phyloP scores from a whole-genome alignment of 2,113 vertebrate genomes.

The human (Homo sapiens) region DNA sequence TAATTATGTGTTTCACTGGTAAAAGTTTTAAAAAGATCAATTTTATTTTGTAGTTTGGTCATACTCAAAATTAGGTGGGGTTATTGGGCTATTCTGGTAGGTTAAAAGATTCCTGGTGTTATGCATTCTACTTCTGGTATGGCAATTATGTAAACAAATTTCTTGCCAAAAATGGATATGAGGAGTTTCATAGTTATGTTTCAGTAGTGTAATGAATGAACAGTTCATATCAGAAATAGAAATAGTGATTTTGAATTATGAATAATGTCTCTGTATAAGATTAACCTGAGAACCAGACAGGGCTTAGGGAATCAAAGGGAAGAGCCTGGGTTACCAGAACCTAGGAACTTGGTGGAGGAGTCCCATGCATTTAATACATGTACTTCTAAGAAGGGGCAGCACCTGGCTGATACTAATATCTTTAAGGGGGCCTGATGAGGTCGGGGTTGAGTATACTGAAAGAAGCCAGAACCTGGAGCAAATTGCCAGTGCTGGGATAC shows the following conservation, averaged over 20 bases:
- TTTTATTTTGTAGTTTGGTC: slow-evolving; percentile 6
- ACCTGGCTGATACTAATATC: background rate
- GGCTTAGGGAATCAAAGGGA: background rate
- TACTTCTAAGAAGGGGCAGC: background rate
- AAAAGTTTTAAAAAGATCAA: background rate
- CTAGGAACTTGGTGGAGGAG: background rate
- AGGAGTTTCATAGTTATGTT: background rate
- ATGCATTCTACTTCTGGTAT: background rate
- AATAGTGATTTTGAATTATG: background rate
- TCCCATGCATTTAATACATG: background rate
- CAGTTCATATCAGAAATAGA: background rate
- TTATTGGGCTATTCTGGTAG: background rate
- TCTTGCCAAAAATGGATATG: background rate
- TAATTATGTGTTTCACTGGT: slow-evolving; percentile 70
- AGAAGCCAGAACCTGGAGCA: background rate
- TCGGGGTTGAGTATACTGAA: background rate
- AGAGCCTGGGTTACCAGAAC: background rate
- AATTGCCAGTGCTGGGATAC: background rate
- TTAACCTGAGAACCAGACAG: background rate
- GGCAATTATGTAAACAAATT: background rate
- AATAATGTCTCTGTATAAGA: background rate
- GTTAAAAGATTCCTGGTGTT: background rate
- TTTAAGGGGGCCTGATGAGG: background rate
- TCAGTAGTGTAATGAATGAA: background rate
- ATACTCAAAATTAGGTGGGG: background rate